phyloP scores from a whole-genome alignment of 2,113 vertebrate species.

The Chinchilla lanigera region DNA sequence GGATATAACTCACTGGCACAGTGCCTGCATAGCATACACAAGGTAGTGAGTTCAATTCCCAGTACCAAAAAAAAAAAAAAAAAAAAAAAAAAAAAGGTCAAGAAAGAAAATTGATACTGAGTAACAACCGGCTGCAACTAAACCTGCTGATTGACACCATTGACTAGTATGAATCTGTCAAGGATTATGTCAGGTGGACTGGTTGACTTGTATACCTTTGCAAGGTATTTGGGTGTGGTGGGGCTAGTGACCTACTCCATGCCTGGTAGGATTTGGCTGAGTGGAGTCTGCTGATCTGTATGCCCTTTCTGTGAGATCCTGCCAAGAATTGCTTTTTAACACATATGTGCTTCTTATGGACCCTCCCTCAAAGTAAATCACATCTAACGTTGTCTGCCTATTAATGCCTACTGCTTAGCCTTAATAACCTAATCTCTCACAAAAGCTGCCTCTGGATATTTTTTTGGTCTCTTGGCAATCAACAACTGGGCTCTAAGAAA shows the following conservation, averaged over 20 bases:
- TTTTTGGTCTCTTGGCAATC: neutral
- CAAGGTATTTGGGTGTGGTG: neutral
- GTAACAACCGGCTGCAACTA: neutral
- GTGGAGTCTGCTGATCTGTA: neutral
- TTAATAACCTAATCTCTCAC: neutral
- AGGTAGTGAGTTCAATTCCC: no score
- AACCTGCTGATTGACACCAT: neutral
- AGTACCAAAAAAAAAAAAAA: no score
- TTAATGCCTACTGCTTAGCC: neutral
- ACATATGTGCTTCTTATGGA: neutral
- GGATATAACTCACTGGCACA: no score
- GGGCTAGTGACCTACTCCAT: neutral
- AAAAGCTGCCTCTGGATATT: neutral
- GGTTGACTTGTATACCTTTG: neutral
- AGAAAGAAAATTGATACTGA: neutral
- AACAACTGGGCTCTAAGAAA: neutral
- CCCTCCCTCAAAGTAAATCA: neutral
- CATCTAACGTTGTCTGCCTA: neutral
- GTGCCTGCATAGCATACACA: no score
- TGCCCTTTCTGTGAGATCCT: neutral
- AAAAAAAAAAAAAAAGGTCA: no score
- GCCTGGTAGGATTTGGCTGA: neutral
- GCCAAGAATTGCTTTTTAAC: neutral
- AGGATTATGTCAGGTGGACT: neutral
- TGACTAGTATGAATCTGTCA: neutral